Evolutionary conservation across 2,797 vertebrate species (phyloP).

Genomic region (Dermochelys coriacea): DNA sequence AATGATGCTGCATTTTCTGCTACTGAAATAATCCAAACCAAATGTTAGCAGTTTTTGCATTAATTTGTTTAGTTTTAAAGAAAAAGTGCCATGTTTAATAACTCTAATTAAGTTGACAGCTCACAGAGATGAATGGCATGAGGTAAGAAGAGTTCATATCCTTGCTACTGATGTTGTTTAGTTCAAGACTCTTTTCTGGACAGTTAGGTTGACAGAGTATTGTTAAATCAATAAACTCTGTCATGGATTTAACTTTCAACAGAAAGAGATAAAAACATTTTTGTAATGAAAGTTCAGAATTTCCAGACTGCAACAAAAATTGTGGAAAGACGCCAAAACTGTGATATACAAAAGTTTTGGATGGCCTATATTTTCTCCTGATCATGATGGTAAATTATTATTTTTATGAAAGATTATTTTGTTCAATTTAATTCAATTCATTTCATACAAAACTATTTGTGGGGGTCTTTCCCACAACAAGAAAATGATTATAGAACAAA

Average conservation of each 20-base stretch:
- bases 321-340: not conserved
- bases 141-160: not conserved
- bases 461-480: not conserved
- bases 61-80: not conserved
- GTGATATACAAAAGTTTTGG: not conserved
- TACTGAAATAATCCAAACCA: not conserved
- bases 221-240: not conserved
- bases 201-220: not conserved
- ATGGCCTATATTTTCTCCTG: not conserved
- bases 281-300: not conserved
- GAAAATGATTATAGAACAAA: not conserved
- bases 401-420: not conserved
- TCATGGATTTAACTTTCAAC: not conserved
- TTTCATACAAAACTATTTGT: not conserved
- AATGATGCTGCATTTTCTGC: fast-evolving
- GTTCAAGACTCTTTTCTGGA: not conserved
- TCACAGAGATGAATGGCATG: fast-evolving
- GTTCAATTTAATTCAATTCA: not conserved
- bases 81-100: not conserved
- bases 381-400: not conserved
- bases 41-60: not conserved
- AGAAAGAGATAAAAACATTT: not conserved
- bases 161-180: fast-evolving
- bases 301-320: not conserved
- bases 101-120: not conserved